Evolutionary conservation across 2,888 invertebrate species (phyloP), one percentile per base, ranked within the genome.

Genomic region (Lasioglossum marginatum): DNA sequence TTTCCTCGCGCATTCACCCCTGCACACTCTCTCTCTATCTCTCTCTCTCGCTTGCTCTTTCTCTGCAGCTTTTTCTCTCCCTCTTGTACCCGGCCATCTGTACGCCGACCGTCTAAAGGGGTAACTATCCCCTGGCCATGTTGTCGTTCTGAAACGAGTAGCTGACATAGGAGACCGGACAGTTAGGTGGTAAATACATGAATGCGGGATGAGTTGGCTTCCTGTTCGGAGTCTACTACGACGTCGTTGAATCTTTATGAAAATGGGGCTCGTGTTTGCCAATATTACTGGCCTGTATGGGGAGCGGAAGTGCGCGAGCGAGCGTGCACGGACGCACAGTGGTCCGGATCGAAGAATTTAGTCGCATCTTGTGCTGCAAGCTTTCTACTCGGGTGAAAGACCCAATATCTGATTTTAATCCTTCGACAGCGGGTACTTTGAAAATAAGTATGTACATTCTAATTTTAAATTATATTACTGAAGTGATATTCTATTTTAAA

Each of bases 151-250:
- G 40, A 82, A 86, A 48, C 76, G 79, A 79, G 45, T 52, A 71
- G 74, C 78, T 77, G 71, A 81, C 81, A 74, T 57, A 60, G 74
- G 57, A 52, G 83, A 75, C 79, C 73, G 85, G 79, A 79, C 88
- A 86, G 88, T 91, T 87, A 86, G 82, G 80, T 86, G 82, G 85
- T 86, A 90, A 90, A 90, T 90, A 90, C 81, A 82, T 82, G 90
- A 90, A 90, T 89, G 83, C 82, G 73, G 77, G 82, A 89, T 86
- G 83, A 89, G 83, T 66, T 71, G 77, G 77, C 63, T 73, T 73
- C 63, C 70, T 40, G 79, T 74, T 74, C 68, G 43, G 43, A 82
- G 77, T 85, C 71, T 66, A 43, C 78, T 73, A 80, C 76, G 85
- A 83, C 85, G 84, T 90, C 90, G 73, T 88, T 87, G 78, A 77